phyloP scores from a whole-genome alignment of 2,113 vertebrate species.

The Cavia aperea region DNA sequence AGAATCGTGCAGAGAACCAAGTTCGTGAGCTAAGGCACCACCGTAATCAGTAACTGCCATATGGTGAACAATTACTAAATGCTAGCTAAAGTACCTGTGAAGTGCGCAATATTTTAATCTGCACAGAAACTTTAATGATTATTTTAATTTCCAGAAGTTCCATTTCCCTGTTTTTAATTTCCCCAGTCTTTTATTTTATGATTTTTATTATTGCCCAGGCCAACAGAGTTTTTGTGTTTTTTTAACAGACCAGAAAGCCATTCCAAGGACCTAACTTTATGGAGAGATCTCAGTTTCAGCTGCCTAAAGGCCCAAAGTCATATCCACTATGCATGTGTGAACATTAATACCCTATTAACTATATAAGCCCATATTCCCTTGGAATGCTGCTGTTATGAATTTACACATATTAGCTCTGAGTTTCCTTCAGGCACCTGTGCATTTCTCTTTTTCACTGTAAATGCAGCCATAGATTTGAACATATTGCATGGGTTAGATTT shows the following conservation, averaged over 20 bases:
- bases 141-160: constrained; percentile 10
- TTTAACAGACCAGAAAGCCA: neutral
- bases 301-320: neutral
- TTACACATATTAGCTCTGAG: neutral
- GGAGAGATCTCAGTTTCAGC: neutral
- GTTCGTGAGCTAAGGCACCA: neutral
- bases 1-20: neutral
- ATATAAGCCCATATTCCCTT: neutral
- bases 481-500: neutral
- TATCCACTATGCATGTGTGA: neutral
- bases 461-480: neutral
- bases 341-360: neutral
- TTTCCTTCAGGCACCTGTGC: neutral
- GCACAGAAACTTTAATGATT: neutral
- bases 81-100: neutral
- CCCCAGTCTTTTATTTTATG: neutral
- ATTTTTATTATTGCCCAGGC: neutral
- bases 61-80: neutral
- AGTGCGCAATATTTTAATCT: neutral
- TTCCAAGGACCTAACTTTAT: neutral
- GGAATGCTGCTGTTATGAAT: neutral
- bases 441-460: constrained; percentile 3
- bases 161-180: neutral
- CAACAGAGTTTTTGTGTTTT: neutral
- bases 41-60: neutral